Evolutionary conservation across 2,113 vertebrate species (phyloP).

Genomic region (Pardalotus punctatus): DNA sequence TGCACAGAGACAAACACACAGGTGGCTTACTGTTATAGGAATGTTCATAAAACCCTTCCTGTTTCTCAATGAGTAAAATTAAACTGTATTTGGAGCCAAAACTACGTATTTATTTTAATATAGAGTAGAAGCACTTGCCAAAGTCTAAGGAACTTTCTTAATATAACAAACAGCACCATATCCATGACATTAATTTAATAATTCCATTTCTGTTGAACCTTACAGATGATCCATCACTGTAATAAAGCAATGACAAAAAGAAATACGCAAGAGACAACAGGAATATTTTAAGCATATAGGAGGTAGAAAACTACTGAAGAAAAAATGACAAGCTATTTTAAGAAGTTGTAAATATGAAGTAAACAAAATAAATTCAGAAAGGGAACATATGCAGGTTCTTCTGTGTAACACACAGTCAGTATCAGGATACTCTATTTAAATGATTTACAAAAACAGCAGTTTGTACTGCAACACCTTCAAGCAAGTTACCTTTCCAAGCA

Average conservation of each 20-base stretch:
- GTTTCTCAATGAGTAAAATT: constrained; percentile 14
- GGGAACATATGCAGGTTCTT: background rate
- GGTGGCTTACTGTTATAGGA: background rate
- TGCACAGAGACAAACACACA: background rate
- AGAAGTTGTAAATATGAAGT: background rate
- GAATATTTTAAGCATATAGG: background rate
- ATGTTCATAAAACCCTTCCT: background rate
- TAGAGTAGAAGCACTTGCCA: background rate
- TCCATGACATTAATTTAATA: background rate
- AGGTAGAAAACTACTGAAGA: background rate
- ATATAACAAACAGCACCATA: background rate
- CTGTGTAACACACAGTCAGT: background rate
- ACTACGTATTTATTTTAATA: constrained; percentile 4
- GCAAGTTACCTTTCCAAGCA: background rate
- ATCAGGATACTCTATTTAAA: background rate
- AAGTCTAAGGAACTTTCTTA: constrained; percentile 1
- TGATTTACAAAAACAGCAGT: background rate
- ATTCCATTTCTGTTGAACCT: background rate
- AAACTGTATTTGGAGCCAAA: background rate
- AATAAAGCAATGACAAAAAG: background rate
- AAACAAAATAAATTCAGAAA: constrained; percentile 26
- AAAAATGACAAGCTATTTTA: background rate
- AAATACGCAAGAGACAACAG: background rate
- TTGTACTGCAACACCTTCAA: background rate
- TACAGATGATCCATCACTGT: background rate